These are phyloP conservation scores for Agrochola circellaris DNA, from an alignment of 2,888 invertebrate genomes.

Conservation along the genomic window DNA sequence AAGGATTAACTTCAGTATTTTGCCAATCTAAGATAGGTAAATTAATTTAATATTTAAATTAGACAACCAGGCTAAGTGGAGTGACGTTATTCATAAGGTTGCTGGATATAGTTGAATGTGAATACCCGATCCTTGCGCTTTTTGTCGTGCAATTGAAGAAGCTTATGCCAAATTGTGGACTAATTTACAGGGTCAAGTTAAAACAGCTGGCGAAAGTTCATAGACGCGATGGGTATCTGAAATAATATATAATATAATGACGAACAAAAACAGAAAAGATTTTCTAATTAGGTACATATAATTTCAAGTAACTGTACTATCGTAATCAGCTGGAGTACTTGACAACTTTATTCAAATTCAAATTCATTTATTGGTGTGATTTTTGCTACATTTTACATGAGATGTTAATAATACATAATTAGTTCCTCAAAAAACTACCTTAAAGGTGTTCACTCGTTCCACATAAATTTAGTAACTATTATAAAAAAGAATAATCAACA, in stretches of 20 bases:
- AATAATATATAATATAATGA: no score
- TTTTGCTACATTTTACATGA: no score
- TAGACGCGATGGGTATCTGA: not conserved
- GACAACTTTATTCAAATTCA: no score
- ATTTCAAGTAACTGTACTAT: not conserved
- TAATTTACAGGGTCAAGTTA: not conserved
- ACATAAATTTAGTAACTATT: no score
- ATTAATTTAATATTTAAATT: conserved; percentile 2
- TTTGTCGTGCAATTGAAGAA: not conserved
- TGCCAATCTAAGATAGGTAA: not conserved
- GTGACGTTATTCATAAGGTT: not conserved
- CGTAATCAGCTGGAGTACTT: not conserved
- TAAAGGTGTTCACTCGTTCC: no score
- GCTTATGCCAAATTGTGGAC: not conserved
- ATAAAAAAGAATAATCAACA: no score
- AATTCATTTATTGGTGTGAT: no score
- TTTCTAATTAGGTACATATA: not conserved
- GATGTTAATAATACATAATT: no score
- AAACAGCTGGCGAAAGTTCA: not conserved
- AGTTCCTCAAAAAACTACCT: no score
- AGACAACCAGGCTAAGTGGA: not conserved
- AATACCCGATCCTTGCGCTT: not conserved
- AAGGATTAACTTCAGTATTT: not conserved
- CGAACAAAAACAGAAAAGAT: not conserved
- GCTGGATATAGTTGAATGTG: not conserved